Conservation (phyloP, 64 coral and sea anemone genomes). For the Stichodactyla mertensii region DNA sequence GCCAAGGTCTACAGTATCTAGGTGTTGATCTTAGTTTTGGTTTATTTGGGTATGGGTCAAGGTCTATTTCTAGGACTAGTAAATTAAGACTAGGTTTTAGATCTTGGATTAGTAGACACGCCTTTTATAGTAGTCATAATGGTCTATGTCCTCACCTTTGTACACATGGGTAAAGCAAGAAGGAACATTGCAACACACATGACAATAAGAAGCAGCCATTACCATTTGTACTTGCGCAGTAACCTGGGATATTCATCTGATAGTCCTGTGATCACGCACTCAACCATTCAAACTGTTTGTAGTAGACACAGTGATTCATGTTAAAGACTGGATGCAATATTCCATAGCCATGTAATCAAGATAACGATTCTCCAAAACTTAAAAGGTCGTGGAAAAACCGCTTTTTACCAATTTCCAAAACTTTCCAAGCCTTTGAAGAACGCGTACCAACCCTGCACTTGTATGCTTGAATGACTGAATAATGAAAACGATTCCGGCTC, state of each 20-base stretch:
- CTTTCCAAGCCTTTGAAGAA: no score
- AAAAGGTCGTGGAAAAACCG: no score
- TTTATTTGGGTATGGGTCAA: no score
- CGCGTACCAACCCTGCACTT: no score
- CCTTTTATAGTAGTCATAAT: background rate
- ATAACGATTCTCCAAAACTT: no score
- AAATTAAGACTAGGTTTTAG: background rate
- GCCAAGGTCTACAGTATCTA: no score
- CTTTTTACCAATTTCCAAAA: no score
- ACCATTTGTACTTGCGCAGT: constrained; percentile 69
- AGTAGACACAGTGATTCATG: background rate
- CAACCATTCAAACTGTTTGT: constrained; percentile 75
- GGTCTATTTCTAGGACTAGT: no score
- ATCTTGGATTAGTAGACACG: background rate
- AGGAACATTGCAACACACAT: constrained; percentile 61
- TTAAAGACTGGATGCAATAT: background rate
- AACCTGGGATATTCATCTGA: constrained; percentile 88
- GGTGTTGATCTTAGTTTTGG: no score
- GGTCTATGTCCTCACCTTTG: constrained; percentile 40
- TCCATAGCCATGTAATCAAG: no score
- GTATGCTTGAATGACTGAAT: no score
- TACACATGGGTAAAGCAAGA: constrained; percentile 70
- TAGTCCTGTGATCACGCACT: constrained; percentile 78
- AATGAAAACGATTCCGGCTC: no score
- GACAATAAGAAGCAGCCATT: constrained; percentile 55